Evolutionary conservation across 1,140 invertebrate genomes (phyloP).

Genomic region (Asobara japonica): DNA sequence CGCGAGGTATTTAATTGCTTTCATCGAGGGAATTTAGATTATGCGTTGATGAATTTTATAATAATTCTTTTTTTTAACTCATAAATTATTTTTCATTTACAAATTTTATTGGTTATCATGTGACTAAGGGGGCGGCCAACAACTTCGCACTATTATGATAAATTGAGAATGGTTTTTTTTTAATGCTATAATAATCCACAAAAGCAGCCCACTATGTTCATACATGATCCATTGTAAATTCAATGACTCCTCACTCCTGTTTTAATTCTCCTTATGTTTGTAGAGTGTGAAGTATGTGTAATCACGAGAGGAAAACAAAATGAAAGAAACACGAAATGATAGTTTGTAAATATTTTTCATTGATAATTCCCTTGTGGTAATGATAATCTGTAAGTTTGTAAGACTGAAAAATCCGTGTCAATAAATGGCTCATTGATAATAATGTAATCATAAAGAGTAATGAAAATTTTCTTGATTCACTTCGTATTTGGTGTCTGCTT

Average conservation of each 20-base stretch:
- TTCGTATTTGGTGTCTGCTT: slow-evolving; percentile 18
- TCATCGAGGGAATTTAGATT: slow-evolving; percentile 11
- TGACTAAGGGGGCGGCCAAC: background rate
- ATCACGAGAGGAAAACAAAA: slow-evolving; percentile 1
- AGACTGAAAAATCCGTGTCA: slow-evolving; percentile 43
- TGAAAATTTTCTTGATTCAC: slow-evolving; percentile 9
- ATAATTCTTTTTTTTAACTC: background rate
- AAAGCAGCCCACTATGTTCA: no score
- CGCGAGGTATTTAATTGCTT: background rate
- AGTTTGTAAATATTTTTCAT: slow-evolving; percentile 41
- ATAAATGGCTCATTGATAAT: slow-evolving; percentile 43
- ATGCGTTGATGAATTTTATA: background rate
- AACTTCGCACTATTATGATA: background rate
- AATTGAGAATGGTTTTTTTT: background rate
- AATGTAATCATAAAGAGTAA: background rate
- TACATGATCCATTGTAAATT: background rate
- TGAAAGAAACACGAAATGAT: slow-evolving; percentile 19
- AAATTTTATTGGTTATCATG: background rate
- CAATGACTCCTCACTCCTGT: slow-evolving; percentile 17
- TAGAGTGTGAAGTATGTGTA: slow-evolving; percentile 15
- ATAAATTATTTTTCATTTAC: background rate
- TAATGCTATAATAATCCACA: background rate
- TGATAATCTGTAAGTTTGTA: slow-evolving; percentile 45
- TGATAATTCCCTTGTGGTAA: slow-evolving; percentile 38
- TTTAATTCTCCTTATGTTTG: slow-evolving; percentile 6